Conservation (phyloP, 2,888 invertebrate species). For the Opisthograptis luteolata region DNA sequence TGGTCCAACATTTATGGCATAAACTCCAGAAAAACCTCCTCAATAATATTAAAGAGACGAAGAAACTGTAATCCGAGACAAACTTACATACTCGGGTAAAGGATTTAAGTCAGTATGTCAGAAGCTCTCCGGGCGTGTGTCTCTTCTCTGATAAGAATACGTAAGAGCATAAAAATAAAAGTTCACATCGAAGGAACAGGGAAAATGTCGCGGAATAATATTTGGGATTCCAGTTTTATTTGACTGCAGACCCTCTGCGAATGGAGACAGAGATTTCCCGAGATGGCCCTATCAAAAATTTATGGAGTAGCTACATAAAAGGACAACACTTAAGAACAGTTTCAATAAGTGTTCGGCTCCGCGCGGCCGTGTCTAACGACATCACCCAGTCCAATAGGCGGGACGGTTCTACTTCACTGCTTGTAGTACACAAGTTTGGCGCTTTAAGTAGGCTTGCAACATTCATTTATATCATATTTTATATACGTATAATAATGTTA, state of each 20-base stretch:
- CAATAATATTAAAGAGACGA: constrained; percentile 51
- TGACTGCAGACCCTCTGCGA: constrained; percentile 82
- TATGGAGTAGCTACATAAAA: constrained; percentile 83
- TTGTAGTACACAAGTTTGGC: too few species aligned
- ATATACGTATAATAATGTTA: too few species aligned
- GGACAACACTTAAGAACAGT: constrained; percentile 82
- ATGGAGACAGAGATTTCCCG: constrained; percentile 83
- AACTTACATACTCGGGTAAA: constrained; percentile 65
- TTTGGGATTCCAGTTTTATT: constrained; percentile 83
- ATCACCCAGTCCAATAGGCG: constrained; percentile 32
- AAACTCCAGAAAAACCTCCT: constrained; percentile 41
- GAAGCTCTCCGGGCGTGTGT: constrained; percentile 77
- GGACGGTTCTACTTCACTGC: background rate
- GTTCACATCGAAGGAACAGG: constrained; percentile 81
- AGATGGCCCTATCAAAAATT: constrained; percentile 84
- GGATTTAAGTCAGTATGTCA: constrained; percentile 79
- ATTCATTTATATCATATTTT: too few species aligned
- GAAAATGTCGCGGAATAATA: constrained; percentile 82
- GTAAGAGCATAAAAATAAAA: constrained; percentile 83
- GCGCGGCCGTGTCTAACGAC: constrained; percentile 58
- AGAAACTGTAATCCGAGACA: constrained; percentile 61
- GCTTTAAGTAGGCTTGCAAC: too few species aligned
- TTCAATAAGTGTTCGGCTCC: constrained; percentile 79
- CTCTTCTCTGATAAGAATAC: constrained; percentile 81
- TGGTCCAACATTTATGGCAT: constrained; percentile 12